Conservation (phyloP, 2,113 vertebrate species). For the Todiramphus chloris region DNA sequence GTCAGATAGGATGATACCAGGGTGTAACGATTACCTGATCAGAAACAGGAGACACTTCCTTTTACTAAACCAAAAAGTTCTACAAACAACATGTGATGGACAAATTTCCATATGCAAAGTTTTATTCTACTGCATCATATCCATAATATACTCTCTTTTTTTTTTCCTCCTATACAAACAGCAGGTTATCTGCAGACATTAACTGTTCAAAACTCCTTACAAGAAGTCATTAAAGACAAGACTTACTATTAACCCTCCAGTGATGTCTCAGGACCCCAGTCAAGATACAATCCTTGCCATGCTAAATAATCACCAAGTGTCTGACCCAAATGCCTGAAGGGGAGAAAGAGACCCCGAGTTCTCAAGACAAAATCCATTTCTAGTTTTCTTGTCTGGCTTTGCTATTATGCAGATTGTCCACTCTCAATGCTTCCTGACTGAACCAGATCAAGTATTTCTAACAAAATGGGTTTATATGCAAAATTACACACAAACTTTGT, state of each 20-base stretch:
- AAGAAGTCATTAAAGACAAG: neutral
- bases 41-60: neutral
- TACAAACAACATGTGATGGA: neutral
- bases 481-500: neutral
- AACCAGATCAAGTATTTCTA: neutral
- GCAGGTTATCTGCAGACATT: neutral
- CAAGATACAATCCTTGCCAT: neutral
- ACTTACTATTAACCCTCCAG: neutral
- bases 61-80: neutral
- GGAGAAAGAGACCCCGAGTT: neutral
- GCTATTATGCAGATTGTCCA: neutral
- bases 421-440: neutral
- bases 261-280: neutral
- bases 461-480: neutral
- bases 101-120: slow-evolving; percentile 31
- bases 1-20: neutral
- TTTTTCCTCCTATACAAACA: slow-evolving; percentile 2
- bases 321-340: neutral
- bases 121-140: slow-evolving; percentile 31
- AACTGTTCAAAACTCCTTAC: neutral
- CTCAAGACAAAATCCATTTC: neutral
- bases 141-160: neutral
- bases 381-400: neutral
- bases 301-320: neutral
- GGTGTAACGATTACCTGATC: neutral